Evolutionary conservation across 2,113 vertebrate species (phyloP).

Genomic region (Delphinapterus leucas): DNA sequence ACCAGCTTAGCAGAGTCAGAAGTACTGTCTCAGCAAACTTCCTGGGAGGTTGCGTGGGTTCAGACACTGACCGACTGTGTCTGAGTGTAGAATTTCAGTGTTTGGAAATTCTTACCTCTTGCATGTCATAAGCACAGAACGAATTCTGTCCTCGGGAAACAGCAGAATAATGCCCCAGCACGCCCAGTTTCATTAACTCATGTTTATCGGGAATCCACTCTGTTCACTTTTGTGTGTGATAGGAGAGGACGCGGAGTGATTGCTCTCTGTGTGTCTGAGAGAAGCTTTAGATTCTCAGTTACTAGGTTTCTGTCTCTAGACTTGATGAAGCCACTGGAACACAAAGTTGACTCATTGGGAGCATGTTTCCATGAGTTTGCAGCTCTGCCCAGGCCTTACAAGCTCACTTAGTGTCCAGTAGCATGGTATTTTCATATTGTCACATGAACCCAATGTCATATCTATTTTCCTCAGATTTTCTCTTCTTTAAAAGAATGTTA

Average conservation of each 20-base stretch:
- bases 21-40: slow-evolving; percentile 11
- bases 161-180: background rate
- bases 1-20: background rate
- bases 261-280: background rate
- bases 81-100: background rate
- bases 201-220: background rate
- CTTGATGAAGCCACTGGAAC: background rate
- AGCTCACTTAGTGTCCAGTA: background rate
- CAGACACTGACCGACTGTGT: background rate
- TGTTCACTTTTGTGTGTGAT: background rate
- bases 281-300: background rate
- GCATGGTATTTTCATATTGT: background rate
- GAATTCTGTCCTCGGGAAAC: background rate
- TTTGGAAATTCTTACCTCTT: slow-evolving; percentile 18
- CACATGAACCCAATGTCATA: background rate
- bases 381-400: background rate
- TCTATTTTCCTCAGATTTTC: slow-evolving; percentile 31
- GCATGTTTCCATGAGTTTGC: background rate
- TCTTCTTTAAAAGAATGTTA: slow-evolving; percentile 34
- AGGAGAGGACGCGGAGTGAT: background rate
- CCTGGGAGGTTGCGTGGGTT: background rate
- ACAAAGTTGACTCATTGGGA: background rate
- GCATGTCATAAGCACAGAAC: background rate
- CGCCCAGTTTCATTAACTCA: background rate
- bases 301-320: slow-evolving; percentile 2